Conservation (phyloP, 2,888 invertebrate species). For the Polymixis lichenea region DNA sequence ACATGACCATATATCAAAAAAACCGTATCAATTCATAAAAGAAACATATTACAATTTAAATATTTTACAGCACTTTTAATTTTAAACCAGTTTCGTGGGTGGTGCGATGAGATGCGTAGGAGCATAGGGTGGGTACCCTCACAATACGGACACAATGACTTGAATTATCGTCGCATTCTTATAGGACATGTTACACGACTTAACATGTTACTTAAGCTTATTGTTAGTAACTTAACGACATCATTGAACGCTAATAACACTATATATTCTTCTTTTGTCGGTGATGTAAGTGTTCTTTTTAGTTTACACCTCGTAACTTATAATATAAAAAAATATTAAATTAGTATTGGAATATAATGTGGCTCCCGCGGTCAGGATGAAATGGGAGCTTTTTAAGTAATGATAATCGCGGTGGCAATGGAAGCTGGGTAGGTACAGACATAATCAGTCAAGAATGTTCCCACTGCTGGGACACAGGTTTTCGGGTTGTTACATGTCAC, state of each 20-base stretch:
- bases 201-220: slow-evolving; percentile 74
- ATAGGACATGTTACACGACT: slow-evolving; percentile 71
- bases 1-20: slow-evolving; percentile 22
- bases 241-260: slow-evolving; percentile 69
- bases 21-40: slow-evolving; percentile 29
- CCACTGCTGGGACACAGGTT: no score
- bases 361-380: slow-evolving; percentile 13
- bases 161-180: slow-evolving; percentile 70
- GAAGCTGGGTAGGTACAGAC: not conserved
- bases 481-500: no score
- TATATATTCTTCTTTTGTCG: slow-evolving; percentile 58
- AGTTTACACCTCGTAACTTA: slow-evolving; percentile 21
- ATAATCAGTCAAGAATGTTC: no score
- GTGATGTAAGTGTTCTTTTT: slow-evolving; percentile 31
- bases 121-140: slow-evolving; percentile 60
- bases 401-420: slow-evolving; percentile 7
- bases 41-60: slow-evolving; percentile 31
- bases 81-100: slow-evolving; percentile 66
- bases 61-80: slow-evolving; percentile 43
- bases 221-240: slow-evolving; percentile 71
- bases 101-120: slow-evolving; percentile 59
- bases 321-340: slow-evolving; percentile 45
- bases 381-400: slow-evolving; percentile 10
- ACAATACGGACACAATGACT: slow-evolving; percentile 67
- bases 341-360: slow-evolving; percentile 33